phyloP scores from a whole-genome alignment of 1,140 invertebrate genomes.

The Lanistes nyassanus region DNA sequence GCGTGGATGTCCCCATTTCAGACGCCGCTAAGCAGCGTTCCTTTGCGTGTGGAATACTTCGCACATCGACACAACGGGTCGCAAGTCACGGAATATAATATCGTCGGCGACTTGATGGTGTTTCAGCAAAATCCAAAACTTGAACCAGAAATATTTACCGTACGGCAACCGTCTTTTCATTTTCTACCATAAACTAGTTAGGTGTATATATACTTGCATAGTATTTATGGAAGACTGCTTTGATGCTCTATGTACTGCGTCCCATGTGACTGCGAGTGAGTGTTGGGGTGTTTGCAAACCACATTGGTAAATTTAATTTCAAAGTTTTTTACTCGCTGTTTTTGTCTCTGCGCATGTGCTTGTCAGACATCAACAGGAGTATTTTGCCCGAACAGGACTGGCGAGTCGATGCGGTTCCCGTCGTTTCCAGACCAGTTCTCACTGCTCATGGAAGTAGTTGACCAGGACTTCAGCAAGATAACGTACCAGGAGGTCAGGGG shows the following conservation, averaged over 20 bases:
- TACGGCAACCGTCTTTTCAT: no score
- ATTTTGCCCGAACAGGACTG: constrained; percentile 8
- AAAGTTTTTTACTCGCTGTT: background rate
- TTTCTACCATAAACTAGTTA: no score
- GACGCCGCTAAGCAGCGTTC: background rate
- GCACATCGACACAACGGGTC: constrained; percentile 12
- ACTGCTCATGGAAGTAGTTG: constrained; percentile 12
- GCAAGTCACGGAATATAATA: constrained; percentile 1
- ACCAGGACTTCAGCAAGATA: constrained; percentile 2
- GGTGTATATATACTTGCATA: no score
- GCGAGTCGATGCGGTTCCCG: constrained; percentile 8
- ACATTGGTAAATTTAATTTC: no score
- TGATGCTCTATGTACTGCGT: no score
- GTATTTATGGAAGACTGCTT: no score
- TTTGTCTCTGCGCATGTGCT: background rate
- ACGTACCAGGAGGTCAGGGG: background rate
- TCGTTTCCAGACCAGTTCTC: constrained; percentile 5
- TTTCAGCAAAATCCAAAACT: background rate
- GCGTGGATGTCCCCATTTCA: constrained; percentile 15
- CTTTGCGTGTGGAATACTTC: constrained; percentile 5
- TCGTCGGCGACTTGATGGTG: background rate
- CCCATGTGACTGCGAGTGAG: no score
- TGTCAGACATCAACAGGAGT: background rate
- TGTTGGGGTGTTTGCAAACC: no score
- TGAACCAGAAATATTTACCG: background rate